Base-by-base conservation (phyloP, 2,888 invertebrate species). In the Adelphocoris suturalis region DNA sequence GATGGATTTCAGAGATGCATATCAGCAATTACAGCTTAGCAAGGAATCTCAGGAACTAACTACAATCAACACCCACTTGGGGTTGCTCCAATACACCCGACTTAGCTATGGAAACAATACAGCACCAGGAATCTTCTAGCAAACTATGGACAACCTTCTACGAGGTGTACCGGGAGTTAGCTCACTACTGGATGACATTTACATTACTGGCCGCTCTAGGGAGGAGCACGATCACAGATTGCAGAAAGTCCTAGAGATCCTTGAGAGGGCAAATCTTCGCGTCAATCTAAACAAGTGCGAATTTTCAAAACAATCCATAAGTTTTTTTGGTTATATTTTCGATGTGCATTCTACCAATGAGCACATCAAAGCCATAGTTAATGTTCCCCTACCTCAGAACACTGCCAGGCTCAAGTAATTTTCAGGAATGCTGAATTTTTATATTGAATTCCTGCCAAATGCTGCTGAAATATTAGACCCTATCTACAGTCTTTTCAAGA, bases 361-460 rank as follows among this genome's bases (percentile, higher is more conserved):
- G 13, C 91, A 92, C 86, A 81, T 92, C 9, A 23, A 84, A 78
- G 91, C 91, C 0, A 92, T 92, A 14, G 78, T 91, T 27, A 75
- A 91, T 14, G 90, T 92, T 9, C 90, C 89, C 11, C 48, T 16
- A 12, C 92, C 92, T 46, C 90, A 28, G 48, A 91, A 92, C 89
- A 84, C 88, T n/a, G 87, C 48, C 16, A 91, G 92, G 78, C 68
- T 92, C 0, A 91, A 91, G 82, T 90, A 92, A 7, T 92, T 92
- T 90, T 80, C 92, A 12, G 92, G 93, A 3, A 75, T 92, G 48
- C 87, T 92, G 9, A 93, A 92, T 90, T 93, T 93, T 90, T 93
- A 93, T 90, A 86, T 92, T 12, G 92, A 92, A 87, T 93, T 93
- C 90, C 91, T 93, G 7, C 81, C 37, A 11, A 16, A 52, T n/a